Percentiles rank a stretch among this genome's conserved stretches.
Evolutionary conservation across 1,140 invertebrate species (phyloP).

Genomic region (Chironomus striatipennis): DNA sequence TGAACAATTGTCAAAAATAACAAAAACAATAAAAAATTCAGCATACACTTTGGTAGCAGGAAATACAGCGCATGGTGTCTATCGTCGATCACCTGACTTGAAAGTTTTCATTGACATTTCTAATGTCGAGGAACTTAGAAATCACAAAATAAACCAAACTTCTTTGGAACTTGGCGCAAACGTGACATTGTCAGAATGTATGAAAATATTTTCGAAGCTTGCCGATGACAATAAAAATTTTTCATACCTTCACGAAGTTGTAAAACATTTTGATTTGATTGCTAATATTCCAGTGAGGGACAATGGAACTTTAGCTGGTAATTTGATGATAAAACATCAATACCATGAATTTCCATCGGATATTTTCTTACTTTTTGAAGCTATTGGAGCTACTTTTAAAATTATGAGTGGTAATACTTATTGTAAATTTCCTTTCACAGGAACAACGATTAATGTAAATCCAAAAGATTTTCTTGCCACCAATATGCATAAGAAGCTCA

Average conservation of each 20-base stretch:
- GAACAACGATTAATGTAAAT: too few relatives aligned
- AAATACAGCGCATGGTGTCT: conserved; percentile 58
- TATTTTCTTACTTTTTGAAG: conserved; percentile 64
- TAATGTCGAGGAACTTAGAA: conserved; percentile 46
- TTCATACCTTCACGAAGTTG: not conserved
- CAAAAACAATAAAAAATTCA: conserved; percentile 34
- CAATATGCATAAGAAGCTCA: conserved; percentile 56
- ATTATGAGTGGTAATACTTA: not conserved
- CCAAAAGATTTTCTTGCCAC: conserved; percentile 44
- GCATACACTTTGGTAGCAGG: conserved; percentile 52
- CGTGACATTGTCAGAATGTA: conserved; percentile 45
- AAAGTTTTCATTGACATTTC: conserved; percentile 53
- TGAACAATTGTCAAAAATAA: conserved; percentile 43
- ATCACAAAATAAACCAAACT: conserved; percentile 38
- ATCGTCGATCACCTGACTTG: conserved; percentile 41
- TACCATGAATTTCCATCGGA: conserved; percentile 71
- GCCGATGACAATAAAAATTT: conserved; percentile 25
- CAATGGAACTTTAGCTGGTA: conserved; percentile 66
- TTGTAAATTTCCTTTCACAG: not conserved
- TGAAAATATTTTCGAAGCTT: conserved; percentile 46
- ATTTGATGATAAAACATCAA: conserved; percentile 66
- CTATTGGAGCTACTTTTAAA: conserved; percentile 45
- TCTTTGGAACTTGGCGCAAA: conserved; percentile 47
- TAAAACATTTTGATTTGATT: conserved; percentile 53
- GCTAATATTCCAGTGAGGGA: conserved; percentile 60